Evolutionary conservation across 1,140 invertebrate species (phyloP).

Genomic region (Drosophila bocki): DNA sequence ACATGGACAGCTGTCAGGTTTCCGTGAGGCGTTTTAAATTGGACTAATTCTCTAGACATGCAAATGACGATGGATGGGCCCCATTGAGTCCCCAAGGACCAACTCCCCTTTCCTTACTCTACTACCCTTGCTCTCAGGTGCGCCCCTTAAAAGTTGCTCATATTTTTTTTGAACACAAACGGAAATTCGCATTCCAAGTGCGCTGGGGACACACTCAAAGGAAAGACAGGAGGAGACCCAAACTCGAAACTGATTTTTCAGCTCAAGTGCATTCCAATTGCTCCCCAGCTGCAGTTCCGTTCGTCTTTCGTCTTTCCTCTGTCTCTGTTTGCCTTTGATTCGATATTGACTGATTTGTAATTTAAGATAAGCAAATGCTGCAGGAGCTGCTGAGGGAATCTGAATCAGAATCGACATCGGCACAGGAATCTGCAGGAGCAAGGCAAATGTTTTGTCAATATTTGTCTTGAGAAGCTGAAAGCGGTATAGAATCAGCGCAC

Average conservation of each 20-base stretch:
- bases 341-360: conserved; percentile 81
- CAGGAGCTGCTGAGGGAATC: conserved; percentile 15
- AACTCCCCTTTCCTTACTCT: neutral
- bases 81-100: neutral
- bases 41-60: conserved; percentile 29
- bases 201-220: conserved; percentile 21
- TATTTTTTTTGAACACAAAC: conserved; percentile 23
- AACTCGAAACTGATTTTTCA: conserved; percentile 44
- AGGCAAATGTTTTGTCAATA: conserved; percentile 79
- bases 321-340: conserved; percentile 74
- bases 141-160: conserved; percentile 17
- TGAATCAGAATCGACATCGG: neutral
- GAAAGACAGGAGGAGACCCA: conserved; percentile 15
- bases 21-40: conserved; percentile 39
- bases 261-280: conserved; percentile 57
- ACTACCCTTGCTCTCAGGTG: neutral
- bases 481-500: conserved; percentile 5
- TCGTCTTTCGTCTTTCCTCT: conserved; percentile 7
- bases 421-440: conserved; percentile 19
- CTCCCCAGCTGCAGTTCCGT: conserved; percentile 24
- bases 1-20: conserved; percentile 46
- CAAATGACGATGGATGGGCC: conserved; percentile 19
- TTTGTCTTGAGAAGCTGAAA: conserved; percentile 49
- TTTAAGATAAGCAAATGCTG: conserved; percentile 80
- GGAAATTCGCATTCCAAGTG: conserved; percentile 35